Conservation (phyloP, 1,140 invertebrate genomes). For the Aphidius gifuensis region DNA sequence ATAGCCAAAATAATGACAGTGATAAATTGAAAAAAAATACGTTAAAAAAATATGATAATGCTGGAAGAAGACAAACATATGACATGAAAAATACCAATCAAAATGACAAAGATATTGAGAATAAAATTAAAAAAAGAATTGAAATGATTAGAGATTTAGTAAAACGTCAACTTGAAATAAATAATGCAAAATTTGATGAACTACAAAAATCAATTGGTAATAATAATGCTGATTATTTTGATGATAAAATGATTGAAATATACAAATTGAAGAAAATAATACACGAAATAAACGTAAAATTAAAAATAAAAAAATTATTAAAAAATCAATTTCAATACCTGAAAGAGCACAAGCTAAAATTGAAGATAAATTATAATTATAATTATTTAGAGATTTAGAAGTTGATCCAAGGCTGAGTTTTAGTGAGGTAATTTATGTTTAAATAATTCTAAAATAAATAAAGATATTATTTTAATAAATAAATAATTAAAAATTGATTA, state of each 20-base stretch:
- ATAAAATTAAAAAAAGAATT: conserved; percentile 36
- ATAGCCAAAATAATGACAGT: background rate
- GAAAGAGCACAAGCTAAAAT: conserved; percentile 17
- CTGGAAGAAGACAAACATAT: background rate
- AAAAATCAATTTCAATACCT: conserved; percentile 16
- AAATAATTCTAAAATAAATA: no score
- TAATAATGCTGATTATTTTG: background rate
- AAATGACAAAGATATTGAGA: conserved; percentile 32
- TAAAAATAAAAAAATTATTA: conserved; percentile 2
- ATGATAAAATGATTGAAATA: conserved; percentile 12
- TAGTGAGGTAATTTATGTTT: no score
- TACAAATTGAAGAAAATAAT: conserved; percentile 9
- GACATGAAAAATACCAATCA: background rate
- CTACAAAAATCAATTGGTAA: conserved; percentile 11
- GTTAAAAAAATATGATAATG: background rate
- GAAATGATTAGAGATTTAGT: conserved; percentile 40
- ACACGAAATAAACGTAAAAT: conserved; percentile 5
- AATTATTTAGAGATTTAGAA: conserved; percentile 21
- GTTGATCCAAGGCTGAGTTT: no score
- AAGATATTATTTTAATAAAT: background rate
- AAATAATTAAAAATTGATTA: background rate
- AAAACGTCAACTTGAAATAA: conserved; percentile 34
- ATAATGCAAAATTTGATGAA: conserved; percentile 34
- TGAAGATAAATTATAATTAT: conserved; percentile 15
- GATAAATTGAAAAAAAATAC: background rate